These are phyloP conservation scores for Ganaspis brasiliensis DNA, from an alignment of 2,888 invertebrate genomes.

Conservation along the genomic window DNA sequence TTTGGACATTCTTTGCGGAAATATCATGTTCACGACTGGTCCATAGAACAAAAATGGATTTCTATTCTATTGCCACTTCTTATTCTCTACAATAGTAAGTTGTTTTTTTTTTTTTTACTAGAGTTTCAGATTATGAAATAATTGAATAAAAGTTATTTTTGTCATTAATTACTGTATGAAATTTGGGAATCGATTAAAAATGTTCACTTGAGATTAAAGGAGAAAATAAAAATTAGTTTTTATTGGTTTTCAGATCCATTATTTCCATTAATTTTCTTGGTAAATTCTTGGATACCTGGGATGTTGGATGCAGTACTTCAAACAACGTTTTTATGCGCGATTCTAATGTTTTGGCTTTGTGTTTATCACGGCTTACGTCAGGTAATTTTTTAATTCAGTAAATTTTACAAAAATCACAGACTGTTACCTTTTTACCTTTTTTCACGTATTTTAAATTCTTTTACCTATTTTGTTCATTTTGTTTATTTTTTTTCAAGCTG, in stretches of 20 bases:
- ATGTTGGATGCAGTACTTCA: slow-evolving; percentile 95
- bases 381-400: slow-evolving; percentile 81
- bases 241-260: slow-evolving; percentile 89
- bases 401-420: background rate
- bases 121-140: too few relatives aligned
- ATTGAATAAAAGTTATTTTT: too few relatives aligned
- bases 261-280: slow-evolving; percentile 94
- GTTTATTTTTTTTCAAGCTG: too few relatives aligned
- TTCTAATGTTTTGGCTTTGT: slow-evolving; percentile 97
- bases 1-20: slow-evolving; percentile 94
- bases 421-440: too few relatives aligned
- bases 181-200: too few relatives aligned
- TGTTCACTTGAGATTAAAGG: too few relatives aligned
- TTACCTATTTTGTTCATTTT: too few relatives aligned
- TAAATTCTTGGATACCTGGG: slow-evolving; percentile 95
- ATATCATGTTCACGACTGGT: slow-evolving; percentile 96
- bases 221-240: too few relatives aligned
- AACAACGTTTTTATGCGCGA: slow-evolving; percentile 92
- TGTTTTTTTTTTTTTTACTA: background rate
- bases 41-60: slow-evolving; percentile 98
- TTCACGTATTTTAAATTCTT: too few relatives aligned
- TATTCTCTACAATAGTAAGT: slow-evolving; percentile 95
- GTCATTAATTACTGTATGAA: too few relatives aligned
- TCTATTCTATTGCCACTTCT: slow-evolving; percentile 92
- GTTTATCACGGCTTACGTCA: slow-evolving; percentile 97